Percentiles rank a stretch among this genome's conserved stretches.
phyloP scores from a whole-genome alignment of 2,113 vertebrate genomes.

The Mandrillus leucophaeus region DNA sequence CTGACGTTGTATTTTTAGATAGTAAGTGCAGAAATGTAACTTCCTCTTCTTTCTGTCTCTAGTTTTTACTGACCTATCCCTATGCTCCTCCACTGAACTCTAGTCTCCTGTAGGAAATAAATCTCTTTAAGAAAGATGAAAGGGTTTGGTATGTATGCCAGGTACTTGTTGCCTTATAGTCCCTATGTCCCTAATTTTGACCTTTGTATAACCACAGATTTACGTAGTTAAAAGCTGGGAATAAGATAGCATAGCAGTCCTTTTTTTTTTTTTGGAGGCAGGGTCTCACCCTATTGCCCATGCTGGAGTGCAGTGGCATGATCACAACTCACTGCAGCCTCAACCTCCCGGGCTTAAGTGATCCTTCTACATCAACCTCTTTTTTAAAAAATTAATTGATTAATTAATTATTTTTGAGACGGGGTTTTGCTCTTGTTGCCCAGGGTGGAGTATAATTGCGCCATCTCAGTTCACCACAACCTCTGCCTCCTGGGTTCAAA shows the following conservation, averaged over 20 bases:
- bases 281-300: too few species aligned
- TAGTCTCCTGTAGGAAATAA: not conserved
- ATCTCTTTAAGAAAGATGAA: not conserved
- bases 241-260: not conserved
- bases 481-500: too few species aligned
- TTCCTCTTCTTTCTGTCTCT: conserved; percentile 13
- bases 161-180: not conserved
- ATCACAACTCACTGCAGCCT: too few species aligned
- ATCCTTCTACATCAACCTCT: too few species aligned
- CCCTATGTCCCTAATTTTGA: not conserved
- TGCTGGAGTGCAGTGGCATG: too few species aligned
- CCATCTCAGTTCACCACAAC: too few species aligned
- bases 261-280: too few species aligned
- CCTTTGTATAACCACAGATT: not conserved
- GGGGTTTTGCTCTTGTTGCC: too few species aligned
- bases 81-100: not conserved
- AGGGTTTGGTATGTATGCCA: not conserved
- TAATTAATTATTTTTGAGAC: too few species aligned
- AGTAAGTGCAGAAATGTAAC: not conserved
- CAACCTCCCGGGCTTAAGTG: too few species aligned
- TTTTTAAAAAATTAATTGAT: too few species aligned
- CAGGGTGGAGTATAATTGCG: too few species aligned
- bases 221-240: not conserved
- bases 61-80: not conserved
- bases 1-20: not conserved